These are phyloP conservation scores for Acronicta alni DNA, from an alignment of 2,888 invertebrate species.

Conservation along the genomic window DNA sequence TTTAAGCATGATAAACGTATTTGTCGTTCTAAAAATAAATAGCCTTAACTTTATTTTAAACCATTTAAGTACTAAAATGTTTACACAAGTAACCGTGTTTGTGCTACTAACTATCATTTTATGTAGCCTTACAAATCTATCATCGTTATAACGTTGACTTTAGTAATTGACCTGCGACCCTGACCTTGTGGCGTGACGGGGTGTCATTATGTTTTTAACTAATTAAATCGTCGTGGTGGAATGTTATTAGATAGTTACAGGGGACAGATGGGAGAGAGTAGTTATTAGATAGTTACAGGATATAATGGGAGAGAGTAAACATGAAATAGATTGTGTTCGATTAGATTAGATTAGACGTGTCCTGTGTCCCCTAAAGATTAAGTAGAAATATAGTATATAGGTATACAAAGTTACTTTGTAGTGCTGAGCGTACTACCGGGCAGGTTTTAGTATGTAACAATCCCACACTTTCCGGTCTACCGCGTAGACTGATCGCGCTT, in stretches of 20 bases:
- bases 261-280: too few relatives aligned
- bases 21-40: slow-evolving; percentile 32
- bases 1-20: slow-evolving; percentile 8
- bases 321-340: slow-evolving; percentile 28
- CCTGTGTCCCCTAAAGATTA: too few relatives aligned
- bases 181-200: slow-evolving; percentile 40
- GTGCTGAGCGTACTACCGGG: too few relatives aligned
- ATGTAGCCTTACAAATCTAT: slow-evolving; percentile 35
- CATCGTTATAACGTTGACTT: slow-evolving; percentile 30
- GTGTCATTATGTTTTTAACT: slow-evolving; percentile 43
- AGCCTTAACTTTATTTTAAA: slow-evolving; percentile 33
- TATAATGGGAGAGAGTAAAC: slow-evolving; percentile 14
- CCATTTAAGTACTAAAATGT: slow-evolving; percentile 38
- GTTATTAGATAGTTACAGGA: slow-evolving; percentile 7
- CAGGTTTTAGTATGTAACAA: too few relatives aligned
- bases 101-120: slow-evolving; percentile 34
- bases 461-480: too few relatives aligned
- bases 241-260: slow-evolving; percentile 38
- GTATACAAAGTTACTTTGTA: too few relatives aligned
- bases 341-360: too few relatives aligned
- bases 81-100: slow-evolving; percentile 36
- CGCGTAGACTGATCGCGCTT: too few relatives aligned
- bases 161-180: slow-evolving; percentile 33
- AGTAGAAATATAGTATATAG: too few relatives aligned
- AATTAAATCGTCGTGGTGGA: slow-evolving; percentile 42